A percentile compares a stretch with the other conserved stretches of the same genome.
Evolutionary conservation across 2,797 vertebrate genomes (phyloP).

Genomic region (Xiphorhynchus erythropygius): DNA sequence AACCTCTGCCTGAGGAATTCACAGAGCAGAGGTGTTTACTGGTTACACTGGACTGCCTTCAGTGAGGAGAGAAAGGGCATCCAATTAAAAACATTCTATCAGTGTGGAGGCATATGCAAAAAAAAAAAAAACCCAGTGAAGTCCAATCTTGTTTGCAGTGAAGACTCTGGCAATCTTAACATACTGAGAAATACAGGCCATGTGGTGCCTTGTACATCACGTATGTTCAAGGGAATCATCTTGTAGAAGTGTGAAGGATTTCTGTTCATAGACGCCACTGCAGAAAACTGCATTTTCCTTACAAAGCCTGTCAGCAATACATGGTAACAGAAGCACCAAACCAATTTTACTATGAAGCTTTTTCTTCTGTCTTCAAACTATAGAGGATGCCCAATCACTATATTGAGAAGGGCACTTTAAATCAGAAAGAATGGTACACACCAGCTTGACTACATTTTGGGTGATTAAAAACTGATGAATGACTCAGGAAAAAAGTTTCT

Average conservation of each 20-base stretch:
- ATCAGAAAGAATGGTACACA: background rate
- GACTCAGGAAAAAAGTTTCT: background rate
- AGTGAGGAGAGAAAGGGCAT: background rate
- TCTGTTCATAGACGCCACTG: background rate
- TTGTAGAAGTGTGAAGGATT: background rate
- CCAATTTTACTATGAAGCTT: background rate
- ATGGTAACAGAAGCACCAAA: background rate
- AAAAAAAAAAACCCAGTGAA: background rate
- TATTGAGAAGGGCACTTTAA: background rate
- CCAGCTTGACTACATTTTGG: background rate
- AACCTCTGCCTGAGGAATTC: background rate
- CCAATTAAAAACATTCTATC: background rate
- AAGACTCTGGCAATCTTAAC: background rate
- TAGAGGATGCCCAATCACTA: background rate
- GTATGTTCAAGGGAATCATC: background rate
- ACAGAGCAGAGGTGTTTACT: background rate
- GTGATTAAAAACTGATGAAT: background rate
- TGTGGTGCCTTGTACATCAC: background rate
- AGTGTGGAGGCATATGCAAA: background rate
- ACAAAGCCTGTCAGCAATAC: background rate
- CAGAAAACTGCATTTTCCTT: background rate
- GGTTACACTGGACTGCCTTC: background rate
- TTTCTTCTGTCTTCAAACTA: background rate
- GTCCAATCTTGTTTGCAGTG: background rate
- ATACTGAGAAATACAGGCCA: rapidly evolving